Percentiles rank a stretch among this genome's conserved stretches.
These are phyloP conservation scores for Meandrusa payeni DNA, from an alignment of 2,888 invertebrate genomes.

Conservation along the genomic window DNA sequence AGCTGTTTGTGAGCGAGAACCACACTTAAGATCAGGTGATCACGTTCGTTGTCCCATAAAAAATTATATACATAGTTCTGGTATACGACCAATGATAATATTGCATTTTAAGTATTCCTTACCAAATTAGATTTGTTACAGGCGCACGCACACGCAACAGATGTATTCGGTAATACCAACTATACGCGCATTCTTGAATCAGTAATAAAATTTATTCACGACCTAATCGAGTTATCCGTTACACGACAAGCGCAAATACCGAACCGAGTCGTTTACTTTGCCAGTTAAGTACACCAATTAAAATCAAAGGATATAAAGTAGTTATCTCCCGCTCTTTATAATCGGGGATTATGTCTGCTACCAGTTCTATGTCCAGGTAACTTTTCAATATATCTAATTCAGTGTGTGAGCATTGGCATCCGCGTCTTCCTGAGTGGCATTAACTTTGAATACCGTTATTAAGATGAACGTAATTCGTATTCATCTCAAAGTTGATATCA, in stretches of 20 bases:
- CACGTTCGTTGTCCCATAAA: too few species aligned
- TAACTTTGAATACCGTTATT: slow-evolving; percentile 15
- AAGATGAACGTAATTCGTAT: slow-evolving; percentile 3
- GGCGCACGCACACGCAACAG: slow-evolving; percentile 8
- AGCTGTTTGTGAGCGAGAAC: too few species aligned
- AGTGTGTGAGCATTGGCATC: slow-evolving; percentile 8
- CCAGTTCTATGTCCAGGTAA: slow-evolving; percentile 32
- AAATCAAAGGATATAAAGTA: slow-evolving; percentile 40
- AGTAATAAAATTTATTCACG: slow-evolving; percentile 25
- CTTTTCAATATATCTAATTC: slow-evolving; percentile 31
- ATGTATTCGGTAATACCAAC: slow-evolving; percentile 13
- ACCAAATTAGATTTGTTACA: slow-evolving; percentile 20
- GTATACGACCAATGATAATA: slow-evolving; percentile 4
- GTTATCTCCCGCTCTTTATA: slow-evolving; percentile 47
- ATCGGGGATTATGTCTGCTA: slow-evolving; percentile 44
- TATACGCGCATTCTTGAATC: slow-evolving; percentile 22
- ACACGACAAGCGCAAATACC: slow-evolving; percentile 25
- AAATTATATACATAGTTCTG: too few species aligned
- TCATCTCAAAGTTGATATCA: slow-evolving; percentile 13
- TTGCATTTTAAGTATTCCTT: slow-evolving; percentile 15
- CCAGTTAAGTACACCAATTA: slow-evolving; percentile 39
- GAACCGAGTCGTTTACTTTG: slow-evolving; percentile 28
- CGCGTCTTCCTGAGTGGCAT: slow-evolving; percentile 10
- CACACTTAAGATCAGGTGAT: too few species aligned
- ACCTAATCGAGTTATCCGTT: slow-evolving; percentile 24